These are phyloP conservation scores for Carettochelys insculpta DNA, from an alignment of 2,113 vertebrate genomes.

Conservation along the genomic window DNA sequence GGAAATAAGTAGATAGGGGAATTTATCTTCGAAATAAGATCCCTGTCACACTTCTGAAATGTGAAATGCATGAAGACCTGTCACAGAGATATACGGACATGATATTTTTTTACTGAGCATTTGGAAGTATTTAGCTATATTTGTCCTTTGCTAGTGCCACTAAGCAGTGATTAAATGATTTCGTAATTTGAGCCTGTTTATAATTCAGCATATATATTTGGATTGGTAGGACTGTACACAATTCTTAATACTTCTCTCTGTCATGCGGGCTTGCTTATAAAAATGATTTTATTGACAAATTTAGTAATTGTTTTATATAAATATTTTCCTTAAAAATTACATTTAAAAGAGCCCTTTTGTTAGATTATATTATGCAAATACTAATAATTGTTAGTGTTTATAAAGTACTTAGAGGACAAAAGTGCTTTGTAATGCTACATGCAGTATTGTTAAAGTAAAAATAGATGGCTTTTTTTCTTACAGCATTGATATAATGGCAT, in stretches of 20 bases:
- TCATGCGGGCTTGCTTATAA: background rate
- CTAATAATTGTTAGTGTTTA: constrained; percentile 27
- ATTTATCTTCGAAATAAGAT: constrained; percentile 92
- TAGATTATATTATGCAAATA: background rate
- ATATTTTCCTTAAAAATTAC: background rate
- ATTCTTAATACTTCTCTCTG: constrained; percentile 27
- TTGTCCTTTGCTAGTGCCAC: constrained; percentile 77
- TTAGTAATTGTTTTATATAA: constrained; percentile 23
- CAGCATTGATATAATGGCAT: background rate
- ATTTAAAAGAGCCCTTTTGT: constrained; percentile 30
- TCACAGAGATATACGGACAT: constrained; percentile 85
- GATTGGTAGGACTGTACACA: constrained; percentile 3
- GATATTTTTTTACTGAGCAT: constrained; percentile 86
- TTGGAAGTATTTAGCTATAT: constrained; percentile 88
- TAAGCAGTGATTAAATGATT: constrained; percentile 75
- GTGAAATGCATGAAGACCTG: constrained; percentile 83
- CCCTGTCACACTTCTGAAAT: constrained; percentile 84
- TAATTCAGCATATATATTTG: constrained; percentile 42
- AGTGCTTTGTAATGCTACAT: background rate
- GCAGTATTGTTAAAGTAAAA: background rate
- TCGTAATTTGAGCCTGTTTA: constrained; percentile 73
- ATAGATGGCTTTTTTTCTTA: background rate
- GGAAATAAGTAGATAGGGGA: constrained; percentile 87
- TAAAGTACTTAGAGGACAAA: background rate
- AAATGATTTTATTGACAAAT: constrained; percentile 15